These are phyloP conservation scores for Corythornis cristatus DNA, from an alignment of 2,113 vertebrate genomes.

Conservation along the genomic window DNA sequence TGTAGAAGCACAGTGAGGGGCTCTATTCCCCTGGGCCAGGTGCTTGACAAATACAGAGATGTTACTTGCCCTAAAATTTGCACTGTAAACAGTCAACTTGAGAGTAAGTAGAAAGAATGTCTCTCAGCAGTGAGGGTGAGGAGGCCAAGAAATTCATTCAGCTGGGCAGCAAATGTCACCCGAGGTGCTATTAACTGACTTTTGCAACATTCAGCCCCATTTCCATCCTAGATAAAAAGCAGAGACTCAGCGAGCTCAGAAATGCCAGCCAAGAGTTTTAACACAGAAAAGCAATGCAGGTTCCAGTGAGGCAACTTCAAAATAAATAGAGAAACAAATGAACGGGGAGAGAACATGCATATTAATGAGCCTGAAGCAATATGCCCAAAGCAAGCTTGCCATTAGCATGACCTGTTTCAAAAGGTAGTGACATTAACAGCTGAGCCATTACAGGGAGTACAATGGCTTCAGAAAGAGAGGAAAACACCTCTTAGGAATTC, in stretches of 20 bases:
- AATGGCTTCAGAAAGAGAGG: neutral
- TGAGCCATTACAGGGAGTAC: neutral
- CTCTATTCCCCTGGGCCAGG: neutral
- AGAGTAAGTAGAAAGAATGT: neutral
- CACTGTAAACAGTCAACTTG: neutral
- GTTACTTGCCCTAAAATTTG: constrained; percentile 11
- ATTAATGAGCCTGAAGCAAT: constrained; percentile 48
- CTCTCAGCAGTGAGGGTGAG: neutral
- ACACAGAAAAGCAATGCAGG: constrained; percentile 33
- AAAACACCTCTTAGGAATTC: constrained; percentile 44
- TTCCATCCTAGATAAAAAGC: constrained; percentile 2
- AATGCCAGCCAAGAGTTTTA: constrained; percentile 41
- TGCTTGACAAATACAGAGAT: neutral
- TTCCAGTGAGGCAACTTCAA: constrained; percentile 48
- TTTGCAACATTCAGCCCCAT: neutral
- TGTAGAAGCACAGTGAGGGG: neutral
- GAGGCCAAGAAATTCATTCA: constrained; percentile 15
- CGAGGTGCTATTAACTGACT: constrained; percentile 26
- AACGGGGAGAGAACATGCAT: constrained; percentile 22
- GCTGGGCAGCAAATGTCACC: constrained; percentile 2
- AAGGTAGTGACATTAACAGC: constrained; percentile 47
- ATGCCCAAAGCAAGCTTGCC: constrained; percentile 32
- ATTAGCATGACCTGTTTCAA: constrained; percentile 51
- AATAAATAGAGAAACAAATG: constrained; percentile 56
- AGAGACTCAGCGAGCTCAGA: neutral